Percentiles rank a stretch among this genome's conserved stretches.
phyloP scores from a whole-genome alignment of 2,888 invertebrate species.

The Heliconius cydno region DNA sequence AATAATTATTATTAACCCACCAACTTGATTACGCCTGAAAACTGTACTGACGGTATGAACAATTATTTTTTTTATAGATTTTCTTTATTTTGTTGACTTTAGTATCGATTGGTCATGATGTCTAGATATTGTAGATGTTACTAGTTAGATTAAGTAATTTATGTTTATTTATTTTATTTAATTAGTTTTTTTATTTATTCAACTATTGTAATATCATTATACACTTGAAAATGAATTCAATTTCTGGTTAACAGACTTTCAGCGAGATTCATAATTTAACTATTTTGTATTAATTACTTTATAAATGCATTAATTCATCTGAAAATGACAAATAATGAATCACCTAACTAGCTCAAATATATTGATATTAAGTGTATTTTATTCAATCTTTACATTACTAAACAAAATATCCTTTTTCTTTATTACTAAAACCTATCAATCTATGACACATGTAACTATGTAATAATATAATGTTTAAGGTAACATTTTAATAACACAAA shows the following conservation, averaged over 20 bases:
- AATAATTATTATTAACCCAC: no score
- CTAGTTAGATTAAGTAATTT: background rate
- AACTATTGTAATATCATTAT: background rate
- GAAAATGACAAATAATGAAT: no score
- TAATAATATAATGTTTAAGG: background rate
- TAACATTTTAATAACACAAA: background rate
- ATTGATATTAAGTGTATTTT: background rate
- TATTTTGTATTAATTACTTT: no score
- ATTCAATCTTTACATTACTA: background rate
- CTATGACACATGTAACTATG: background rate
- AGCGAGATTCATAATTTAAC: no score
- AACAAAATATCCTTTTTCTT: background rate
- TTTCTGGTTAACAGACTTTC: background rate
- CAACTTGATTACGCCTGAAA: no score
- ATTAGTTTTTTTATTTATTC: background rate
- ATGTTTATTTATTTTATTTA: background rate
- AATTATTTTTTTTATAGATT: no score
- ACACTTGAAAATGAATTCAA: background rate
- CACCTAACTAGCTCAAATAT: no score
- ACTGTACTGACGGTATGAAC: no score
- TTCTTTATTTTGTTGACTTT: no score
- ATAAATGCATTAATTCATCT: no score
- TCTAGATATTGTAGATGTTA: no score
- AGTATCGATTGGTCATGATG: no score
- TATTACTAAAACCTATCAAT: background rate